phyloP scores from a whole-genome alignment of 1,140 invertebrate species.

The Leptopilina boulardi region DNA sequence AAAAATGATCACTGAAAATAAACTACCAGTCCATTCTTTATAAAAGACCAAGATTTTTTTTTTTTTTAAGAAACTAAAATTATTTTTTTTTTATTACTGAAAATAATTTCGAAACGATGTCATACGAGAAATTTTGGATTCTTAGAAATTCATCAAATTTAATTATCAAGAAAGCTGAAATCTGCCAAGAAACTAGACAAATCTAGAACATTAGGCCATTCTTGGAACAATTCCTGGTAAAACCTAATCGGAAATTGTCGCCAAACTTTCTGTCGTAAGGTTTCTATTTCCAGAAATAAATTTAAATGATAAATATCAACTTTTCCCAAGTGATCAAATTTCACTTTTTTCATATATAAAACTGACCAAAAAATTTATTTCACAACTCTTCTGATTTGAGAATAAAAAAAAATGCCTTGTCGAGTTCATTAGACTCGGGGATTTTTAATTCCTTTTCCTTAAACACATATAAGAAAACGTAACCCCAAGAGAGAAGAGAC shows the following conservation, averaged over 20 bases:
- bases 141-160: neutral
- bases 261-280: conserved; percentile 22
- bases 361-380: neutral
- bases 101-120: neutral
- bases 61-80: too few species aligned
- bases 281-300: conserved; percentile 3
- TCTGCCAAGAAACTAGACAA: conserved; percentile 1
- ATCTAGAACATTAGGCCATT: conserved; percentile 29
- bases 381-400: too few species aligned
- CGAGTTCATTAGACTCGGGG: neutral
- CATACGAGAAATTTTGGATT: neutral
- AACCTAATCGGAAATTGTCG: neutral
- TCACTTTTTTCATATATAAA: neutral
- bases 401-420: neutral
- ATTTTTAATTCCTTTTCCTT: neutral
- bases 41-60: too few species aligned
- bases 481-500: neutral
- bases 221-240: conserved; percentile 11
- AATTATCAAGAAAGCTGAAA: conserved; percentile 1
- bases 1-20: conserved; percentile 1
- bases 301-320: too few species aligned
- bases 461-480: neutral
- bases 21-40: neutral
- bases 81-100: too few species aligned
- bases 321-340: neutral